Evolutionary conservation across 1,140 invertebrate genomes (phyloP).

Genomic region (Magallana angulata): DNA sequence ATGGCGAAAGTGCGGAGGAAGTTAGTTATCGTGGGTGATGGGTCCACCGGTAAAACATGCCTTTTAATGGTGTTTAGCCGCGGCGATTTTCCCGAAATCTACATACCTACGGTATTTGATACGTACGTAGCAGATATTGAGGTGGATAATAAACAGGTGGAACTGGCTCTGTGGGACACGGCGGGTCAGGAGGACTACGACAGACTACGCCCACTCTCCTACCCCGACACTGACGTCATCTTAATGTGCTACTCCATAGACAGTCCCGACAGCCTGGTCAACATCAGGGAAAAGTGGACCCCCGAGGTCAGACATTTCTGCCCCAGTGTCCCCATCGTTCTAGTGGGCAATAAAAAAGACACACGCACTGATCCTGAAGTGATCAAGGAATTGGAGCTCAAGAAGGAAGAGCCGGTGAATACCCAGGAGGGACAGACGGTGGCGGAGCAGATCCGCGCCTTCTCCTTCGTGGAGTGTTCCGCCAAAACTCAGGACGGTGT

Average conservation of each 20-base stretch:
- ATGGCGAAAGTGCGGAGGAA: slow-evolving; percentile 99
- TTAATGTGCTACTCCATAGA: slow-evolving; percentile 77
- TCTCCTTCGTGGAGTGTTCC: slow-evolving; percentile 99
- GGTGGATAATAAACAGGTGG: slow-evolving; percentile 93
- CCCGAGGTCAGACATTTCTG: slow-evolving; percentile 80
- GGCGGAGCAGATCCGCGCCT: slow-evolving; percentile 99
- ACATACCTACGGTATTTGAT: slow-evolving; percentile 99
- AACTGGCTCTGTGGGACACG: slow-evolving; percentile 95
- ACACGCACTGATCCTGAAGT: slow-evolving; percentile 97
- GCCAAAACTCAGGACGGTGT: slow-evolving; percentile 99
- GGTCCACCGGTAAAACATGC: slow-evolving; percentile 99
- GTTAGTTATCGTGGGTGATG: slow-evolving; percentile 99
- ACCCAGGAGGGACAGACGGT: slow-evolving; percentile 97
- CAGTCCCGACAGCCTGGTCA: slow-evolving; percentile 76
- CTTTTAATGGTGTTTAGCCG: slow-evolving; percentile 98
- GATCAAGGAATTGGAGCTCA: slow-evolving; percentile 97
- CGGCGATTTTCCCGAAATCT: slow-evolving; percentile 99
- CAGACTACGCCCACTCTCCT: slow-evolving; percentile 94
- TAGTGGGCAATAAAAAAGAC: slow-evolving; percentile 81
- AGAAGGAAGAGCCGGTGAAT: slow-evolving; percentile 99
- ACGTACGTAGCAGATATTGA: slow-evolving; percentile 99
- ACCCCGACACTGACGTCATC: slow-evolving; percentile 93
- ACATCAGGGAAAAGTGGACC: slow-evolving; percentile 78
- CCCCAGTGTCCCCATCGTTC: slow-evolving; percentile 79
- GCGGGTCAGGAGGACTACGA: slow-evolving; percentile 99